These are phyloP conservation scores for Caranx melampygus DNA, from an alignment of 2,113 vertebrate species.

Conservation along the genomic window DNA sequence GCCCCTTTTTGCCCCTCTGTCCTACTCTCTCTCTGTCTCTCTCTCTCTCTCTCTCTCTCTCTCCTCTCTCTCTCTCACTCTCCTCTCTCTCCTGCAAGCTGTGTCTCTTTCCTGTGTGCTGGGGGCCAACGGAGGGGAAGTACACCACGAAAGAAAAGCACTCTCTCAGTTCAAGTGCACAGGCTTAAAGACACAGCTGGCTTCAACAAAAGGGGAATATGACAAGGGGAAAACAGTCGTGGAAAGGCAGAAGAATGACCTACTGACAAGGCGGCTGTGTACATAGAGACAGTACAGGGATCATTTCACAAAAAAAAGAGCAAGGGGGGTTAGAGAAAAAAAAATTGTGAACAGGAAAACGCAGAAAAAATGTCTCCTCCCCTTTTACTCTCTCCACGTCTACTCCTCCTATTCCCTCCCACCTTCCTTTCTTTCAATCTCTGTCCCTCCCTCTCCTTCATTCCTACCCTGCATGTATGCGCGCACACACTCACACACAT, in stretches of 20 bases:
- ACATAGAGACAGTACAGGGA: constrained; percentile 29
- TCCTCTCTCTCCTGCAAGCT: constrained; percentile 66
- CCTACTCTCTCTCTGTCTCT: constrained; percentile 48
- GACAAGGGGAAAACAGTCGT: constrained; percentile 48
- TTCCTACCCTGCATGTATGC: constrained; percentile 65
- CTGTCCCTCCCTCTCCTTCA: constrained; percentile 72
- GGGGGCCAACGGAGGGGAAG: constrained; percentile 79
- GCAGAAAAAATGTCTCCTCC: constrained; percentile 76
- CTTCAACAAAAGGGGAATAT: constrained; percentile 57
- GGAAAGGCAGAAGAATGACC: constrained; percentile 57
- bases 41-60: constrained; percentile 37
- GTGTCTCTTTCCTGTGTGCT: constrained; percentile 80
- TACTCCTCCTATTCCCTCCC: constrained; percentile 77
- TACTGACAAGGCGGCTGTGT: constrained; percentile 38
- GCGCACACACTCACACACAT: constrained; percentile 36
- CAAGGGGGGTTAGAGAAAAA: constrained; percentile 30
- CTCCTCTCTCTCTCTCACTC: constrained; percentile 38
- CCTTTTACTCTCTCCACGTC: constrained; percentile 76
- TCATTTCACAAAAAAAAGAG: constrained; percentile 47
- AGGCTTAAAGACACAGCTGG: constrained; percentile 78
- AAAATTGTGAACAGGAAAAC: constrained; percentile 75
- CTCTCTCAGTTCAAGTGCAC: constrained; percentile 84
- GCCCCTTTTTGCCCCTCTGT: constrained; percentile 75
- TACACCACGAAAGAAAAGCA: constrained; percentile 76
- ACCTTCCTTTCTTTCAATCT: constrained; percentile 73